Evolutionary conservation across 2,113 vertebrate genomes (phyloP).

Genomic region (Chunga burmeisteri): DNA sequence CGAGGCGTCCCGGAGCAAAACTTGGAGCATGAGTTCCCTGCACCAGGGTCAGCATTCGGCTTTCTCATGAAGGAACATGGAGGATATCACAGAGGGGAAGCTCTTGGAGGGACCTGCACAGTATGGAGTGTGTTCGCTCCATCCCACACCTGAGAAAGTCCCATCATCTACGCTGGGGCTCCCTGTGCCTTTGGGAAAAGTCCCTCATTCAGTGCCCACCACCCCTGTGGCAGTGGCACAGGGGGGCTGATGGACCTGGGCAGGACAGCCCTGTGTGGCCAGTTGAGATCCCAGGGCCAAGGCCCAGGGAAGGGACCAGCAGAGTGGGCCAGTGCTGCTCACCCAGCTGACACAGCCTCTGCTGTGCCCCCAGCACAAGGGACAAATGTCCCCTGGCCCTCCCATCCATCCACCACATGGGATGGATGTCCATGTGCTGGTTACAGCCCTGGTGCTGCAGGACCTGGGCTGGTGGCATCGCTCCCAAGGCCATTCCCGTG

Average conservation of each 20-base stretch:
- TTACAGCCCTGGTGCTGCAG: neutral
- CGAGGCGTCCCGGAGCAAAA: neutral
- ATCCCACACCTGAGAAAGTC: neutral
- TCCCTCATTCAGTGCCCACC: neutral
- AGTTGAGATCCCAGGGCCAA: neutral
- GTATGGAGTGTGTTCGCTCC: neutral
- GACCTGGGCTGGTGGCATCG: neutral
- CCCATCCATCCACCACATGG: neutral
- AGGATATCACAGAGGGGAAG: fast-evolving
- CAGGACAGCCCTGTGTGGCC: neutral
- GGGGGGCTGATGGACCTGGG: fast-evolving
- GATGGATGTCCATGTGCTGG: neutral
- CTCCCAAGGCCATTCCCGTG: neutral
- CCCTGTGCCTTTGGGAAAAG: neutral
- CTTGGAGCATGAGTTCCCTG: neutral
- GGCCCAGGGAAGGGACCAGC: neutral
- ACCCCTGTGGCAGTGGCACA: neutral
- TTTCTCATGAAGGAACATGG: neutral
- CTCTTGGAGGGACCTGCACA: neutral
- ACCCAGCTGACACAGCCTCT: neutral
- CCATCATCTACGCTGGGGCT: fast-evolving
- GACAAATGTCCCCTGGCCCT: neutral
- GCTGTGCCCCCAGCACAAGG: neutral
- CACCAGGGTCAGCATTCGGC: neutral
- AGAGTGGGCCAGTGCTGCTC: neutral